Evolutionary conservation across 2,113 vertebrate species (phyloP), one percentile per base, ranked within the genome.

Genomic region (Triplophysa dalaica): DNA sequence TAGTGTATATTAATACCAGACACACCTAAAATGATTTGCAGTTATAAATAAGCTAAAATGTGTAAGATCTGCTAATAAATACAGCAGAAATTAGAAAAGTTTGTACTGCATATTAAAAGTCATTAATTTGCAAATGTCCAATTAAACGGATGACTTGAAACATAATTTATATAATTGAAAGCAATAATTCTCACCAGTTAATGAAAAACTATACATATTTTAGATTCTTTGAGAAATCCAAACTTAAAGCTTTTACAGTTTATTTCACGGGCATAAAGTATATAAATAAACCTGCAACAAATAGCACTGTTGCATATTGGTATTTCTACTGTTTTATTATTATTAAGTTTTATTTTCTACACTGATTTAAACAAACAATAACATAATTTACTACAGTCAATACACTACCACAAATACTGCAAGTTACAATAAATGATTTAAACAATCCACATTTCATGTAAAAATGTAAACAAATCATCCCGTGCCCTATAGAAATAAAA

Each of bases 91-190:
- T 29, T 48, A 11, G 67, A 43, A 60, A 66, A 21, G 72, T 7
- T 67, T 24, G 60, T 61, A 73, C 50, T 62, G 38, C 79, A 87
- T 89, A 84, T 90, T 85, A 89, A 93, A 89, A 93, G 91, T 92
- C 91, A 92, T 90, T 89, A 86, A 86, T 87, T 87, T 86, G 88
- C 89, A 90, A 90, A 91, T 87, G 88, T 86, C 89, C 92, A 93
- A 93, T 93, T 93, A 93, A 91, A 91, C 86, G 90, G 90, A 91
- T 91, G 88, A 89, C 90, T 90, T 89, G 91, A 89, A 88, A 85
- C 87, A 89, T 91, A 89, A 91, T 92, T 90, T 90, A 89, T 90
- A 90, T 90, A 91, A 90, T 91, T 91, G 86, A 88, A 87, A 88
- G 89, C 86, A 87, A 90, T 92, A 91, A 88, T 87, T 92, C 88